phyloP scores from a whole-genome alignment of 2,113 vertebrate species.

The Salvator merianae region DNA sequence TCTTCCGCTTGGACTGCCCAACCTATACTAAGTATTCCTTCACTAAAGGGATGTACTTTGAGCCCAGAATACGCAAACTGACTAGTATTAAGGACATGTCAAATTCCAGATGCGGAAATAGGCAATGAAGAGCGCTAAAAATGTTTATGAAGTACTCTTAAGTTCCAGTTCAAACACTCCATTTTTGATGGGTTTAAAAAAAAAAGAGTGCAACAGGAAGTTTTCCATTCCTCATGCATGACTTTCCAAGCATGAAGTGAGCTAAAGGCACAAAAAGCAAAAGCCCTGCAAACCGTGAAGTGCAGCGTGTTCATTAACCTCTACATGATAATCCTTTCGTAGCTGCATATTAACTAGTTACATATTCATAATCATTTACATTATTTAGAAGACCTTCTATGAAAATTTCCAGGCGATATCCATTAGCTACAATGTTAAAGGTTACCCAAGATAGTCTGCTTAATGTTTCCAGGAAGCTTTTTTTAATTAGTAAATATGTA shows the following conservation, averaged over 20 bases:
- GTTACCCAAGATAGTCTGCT: conserved; percentile 81
- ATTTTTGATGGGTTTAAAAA: conserved; percentile 50
- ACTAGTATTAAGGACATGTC: background rate
- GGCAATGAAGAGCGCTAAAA: background rate
- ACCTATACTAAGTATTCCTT: no score
- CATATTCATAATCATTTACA: conserved; percentile 87
- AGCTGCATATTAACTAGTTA: conserved; percentile 88
- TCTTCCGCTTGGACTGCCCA: no score
- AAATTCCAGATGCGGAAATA: background rate
- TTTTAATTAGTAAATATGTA: conserved; percentile 86
- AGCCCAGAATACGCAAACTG: no score
- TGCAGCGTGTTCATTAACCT: conserved; percentile 86
- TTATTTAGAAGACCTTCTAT: conserved; percentile 84
- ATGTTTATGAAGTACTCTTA: conserved; percentile 55
- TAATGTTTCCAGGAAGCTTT: conserved; percentile 80
- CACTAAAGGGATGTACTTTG: no score
- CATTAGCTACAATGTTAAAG: conserved; percentile 84
- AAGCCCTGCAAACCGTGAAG: conserved; percentile 74
- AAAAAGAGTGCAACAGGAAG: conserved; percentile 55
- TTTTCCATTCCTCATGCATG: conserved; percentile 63
- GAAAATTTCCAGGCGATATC: conserved; percentile 83
- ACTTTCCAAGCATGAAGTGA: conserved; percentile 76
- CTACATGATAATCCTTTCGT: conserved; percentile 81
- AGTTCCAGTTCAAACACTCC: conserved; percentile 63
- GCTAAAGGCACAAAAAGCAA: conserved; percentile 73